These are phyloP conservation scores for Sparidentex hasta DNA, from an alignment of 2,797 vertebrate species.

Conservation along the genomic window DNA sequence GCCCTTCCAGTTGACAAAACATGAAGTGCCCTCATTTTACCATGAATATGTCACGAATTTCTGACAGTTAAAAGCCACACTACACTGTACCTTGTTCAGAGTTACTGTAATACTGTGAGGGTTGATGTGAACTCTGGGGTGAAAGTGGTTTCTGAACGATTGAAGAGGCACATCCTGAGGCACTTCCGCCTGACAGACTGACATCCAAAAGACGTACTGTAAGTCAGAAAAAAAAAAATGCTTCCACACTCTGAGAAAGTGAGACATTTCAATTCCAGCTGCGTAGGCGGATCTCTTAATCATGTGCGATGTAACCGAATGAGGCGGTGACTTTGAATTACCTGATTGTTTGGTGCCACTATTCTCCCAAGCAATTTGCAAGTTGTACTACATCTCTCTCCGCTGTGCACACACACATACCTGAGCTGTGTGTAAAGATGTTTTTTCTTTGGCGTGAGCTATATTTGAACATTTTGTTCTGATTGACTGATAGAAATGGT, in stretches of 20 bases:
- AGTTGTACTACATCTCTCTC: constrained; percentile 46
- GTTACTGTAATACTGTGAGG: constrained; percentile 15
- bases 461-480: constrained; percentile 30
- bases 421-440: constrained; percentile 7
- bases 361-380: constrained; percentile 55
- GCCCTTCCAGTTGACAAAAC: too few relatives aligned
- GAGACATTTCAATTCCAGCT: constrained; percentile 23
- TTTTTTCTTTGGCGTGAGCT: constrained; percentile 34
- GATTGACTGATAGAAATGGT: constrained; percentile 25
- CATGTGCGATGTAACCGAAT: constrained; percentile 28
- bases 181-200: constrained; percentile 41
- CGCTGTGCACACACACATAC: constrained; percentile 19
- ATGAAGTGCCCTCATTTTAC: too few relatives aligned
- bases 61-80: not conserved
- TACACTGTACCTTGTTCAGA: constrained; percentile 8
- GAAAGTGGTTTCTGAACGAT: constrained; percentile 18
- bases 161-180: constrained; percentile 36
- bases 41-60: too few relatives aligned
- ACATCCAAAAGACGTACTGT: constrained; percentile 3
- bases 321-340: constrained; percentile 36
- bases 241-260: not conserved
- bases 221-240: not conserved
- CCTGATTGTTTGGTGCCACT: constrained; percentile 50
- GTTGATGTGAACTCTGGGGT: constrained; percentile 20
- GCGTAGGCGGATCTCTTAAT: constrained; percentile 15